These are phyloP conservation scores for Homalodisca vitripennis DNA, from an alignment of 1,140 invertebrate genomes.

Conservation along the genomic window DNA sequence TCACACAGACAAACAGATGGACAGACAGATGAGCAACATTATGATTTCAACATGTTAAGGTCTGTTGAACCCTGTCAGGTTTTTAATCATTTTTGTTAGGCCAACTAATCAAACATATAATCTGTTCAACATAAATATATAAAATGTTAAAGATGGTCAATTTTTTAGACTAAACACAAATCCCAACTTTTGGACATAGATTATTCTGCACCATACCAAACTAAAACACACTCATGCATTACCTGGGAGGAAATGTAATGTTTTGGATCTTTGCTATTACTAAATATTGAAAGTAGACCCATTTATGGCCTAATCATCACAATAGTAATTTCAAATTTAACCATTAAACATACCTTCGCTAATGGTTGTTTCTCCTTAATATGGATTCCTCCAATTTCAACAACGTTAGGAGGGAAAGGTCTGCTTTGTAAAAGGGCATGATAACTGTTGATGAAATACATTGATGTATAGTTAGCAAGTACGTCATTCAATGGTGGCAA, in stretches of 20 bases:
- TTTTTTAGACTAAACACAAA: no score
- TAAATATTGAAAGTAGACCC: no score
- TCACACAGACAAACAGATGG: no score
- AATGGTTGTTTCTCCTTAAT: slow-evolving; percentile 42
- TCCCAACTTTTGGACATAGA: not conserved
- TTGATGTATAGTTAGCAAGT: slow-evolving; percentile 32
- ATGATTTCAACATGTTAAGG: no score
- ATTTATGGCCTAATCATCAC: no score
- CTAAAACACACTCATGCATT: not conserved
- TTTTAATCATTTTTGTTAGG: no score
- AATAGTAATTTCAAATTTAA: not conserved
- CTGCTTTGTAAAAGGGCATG: slow-evolving; percentile 52
- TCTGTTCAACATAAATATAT: no score
- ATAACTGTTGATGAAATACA: slow-evolving; percentile 48
- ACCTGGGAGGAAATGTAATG: not conserved
- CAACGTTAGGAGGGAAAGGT: slow-evolving; percentile 57
- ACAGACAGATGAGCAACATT: no score
- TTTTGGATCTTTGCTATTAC: not conserved
- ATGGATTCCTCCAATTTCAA: slow-evolving; percentile 62
- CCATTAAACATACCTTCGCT: slow-evolving; percentile 39
- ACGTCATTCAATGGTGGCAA: slow-evolving; percentile 53
- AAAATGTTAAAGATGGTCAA: no score
- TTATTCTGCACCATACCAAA: not conserved
- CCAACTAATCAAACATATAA: no score
- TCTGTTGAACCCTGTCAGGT: no score